Evolutionary conservation across 2,888 invertebrate species (phyloP), one percentile per base, ranked within the genome.

Genomic region (Pinctada fucata): DNA sequence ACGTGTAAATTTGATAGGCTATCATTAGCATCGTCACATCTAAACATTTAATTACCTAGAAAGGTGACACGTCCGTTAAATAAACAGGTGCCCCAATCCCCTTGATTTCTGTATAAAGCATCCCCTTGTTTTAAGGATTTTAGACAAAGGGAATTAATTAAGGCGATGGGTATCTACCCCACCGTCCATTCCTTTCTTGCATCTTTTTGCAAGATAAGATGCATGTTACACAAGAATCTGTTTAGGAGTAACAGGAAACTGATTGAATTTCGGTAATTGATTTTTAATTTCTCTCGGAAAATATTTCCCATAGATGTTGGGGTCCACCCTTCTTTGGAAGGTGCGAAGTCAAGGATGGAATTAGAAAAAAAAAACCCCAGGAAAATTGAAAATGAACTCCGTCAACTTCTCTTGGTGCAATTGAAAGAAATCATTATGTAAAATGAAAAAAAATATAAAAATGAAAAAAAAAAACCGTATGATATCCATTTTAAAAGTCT

Each of bases 11-110:
- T 10, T 58, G 58, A 58, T 58, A 58, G 8, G 8, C 58, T 58
- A 13, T 58, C 6, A 58, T 58, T 58, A 58, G 58, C 13, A 13
- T 13, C 13, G 6, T 6, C 58, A 58, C 58, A 58, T 58, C 13
- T 58, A 58, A 58, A 58, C 58, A 58, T 58, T 58, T 58, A 58
- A 58, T 58, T 58, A 58, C 8, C 58, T 58, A 58, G 58, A 58
- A 58, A 58, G 58, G 58, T 58, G 58, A 58, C 58, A 58, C 58
- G 58, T 58, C 58, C 58, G 6, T 58, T 13, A 10, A 13, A 58
- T 58, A 10, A 58, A 58, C 58, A 58, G 58, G 58, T 58, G 58
- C 8, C 58, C 58, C 13, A 10, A 58, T 58, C 58, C 58, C 6
- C 6, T 6, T 10, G 58, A 13, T 58, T 58, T 58, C 13, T 13